Conservation (phyloP, 2,797 vertebrate species). For the Epinephelus malabaricus region DNA sequence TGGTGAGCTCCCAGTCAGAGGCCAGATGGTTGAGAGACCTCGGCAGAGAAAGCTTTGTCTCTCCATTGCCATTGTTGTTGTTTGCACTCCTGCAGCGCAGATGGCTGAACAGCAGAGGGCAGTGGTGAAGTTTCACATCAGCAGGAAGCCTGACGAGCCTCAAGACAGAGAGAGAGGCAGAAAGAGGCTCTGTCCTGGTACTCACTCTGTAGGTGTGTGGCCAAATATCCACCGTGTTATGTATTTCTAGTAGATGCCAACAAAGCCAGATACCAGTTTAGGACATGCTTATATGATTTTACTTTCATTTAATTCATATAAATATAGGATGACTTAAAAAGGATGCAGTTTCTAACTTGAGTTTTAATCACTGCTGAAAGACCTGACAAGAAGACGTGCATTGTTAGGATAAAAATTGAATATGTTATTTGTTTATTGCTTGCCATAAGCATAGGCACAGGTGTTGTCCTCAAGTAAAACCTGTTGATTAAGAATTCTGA, state of each 20-base stretch:
- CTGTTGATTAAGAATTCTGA: not conserved
- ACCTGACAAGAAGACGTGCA: not conserved
- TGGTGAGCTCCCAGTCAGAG: conserved; percentile 61
- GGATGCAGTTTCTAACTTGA: no score
- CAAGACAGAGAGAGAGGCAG: conserved; percentile 8
- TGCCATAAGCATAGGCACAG: not conserved
- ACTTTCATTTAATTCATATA: no score
- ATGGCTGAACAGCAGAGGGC: conserved; percentile 81
- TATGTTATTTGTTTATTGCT: not conserved
- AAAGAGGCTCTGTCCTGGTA: not conserved
- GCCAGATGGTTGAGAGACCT: conserved; percentile 72
- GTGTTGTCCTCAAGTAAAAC: conserved; percentile 10
- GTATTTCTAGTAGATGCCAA: not conserved
- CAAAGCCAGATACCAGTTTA: not conserved
- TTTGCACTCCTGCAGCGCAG: conserved; percentile 53
- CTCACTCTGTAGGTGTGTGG: not conserved
- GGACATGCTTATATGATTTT: no score
- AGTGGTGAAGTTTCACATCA: conserved; percentile 78
- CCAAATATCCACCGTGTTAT: conserved; percentile 16
- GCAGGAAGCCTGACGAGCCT: not conserved
- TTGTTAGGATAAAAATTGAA: not conserved
- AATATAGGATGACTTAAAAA: no score
- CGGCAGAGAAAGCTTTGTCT: conserved; percentile 66
- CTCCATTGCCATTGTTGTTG: conserved; percentile 43
- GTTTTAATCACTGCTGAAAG: not conserved